A percentile compares a stretch with the other conserved stretches of the same genome.
phyloP scores from a whole-genome alignment of 2,888 invertebrate genomes.

The Anoncus sp. region DNA sequence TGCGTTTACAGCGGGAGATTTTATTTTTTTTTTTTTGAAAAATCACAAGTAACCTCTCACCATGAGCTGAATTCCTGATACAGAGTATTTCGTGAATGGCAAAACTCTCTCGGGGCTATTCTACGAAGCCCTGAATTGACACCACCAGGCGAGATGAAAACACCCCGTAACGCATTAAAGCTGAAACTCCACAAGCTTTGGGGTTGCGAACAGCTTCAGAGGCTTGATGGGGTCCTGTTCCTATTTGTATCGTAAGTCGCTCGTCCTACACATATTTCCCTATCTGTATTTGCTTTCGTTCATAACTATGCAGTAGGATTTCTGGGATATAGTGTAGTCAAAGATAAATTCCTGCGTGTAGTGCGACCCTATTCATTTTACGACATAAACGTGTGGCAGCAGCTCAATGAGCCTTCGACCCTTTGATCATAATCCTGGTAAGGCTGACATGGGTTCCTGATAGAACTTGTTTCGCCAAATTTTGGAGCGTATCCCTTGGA shows the following conservation, averaged over 20 bases:
- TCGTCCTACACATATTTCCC: constrained; percentile 55
- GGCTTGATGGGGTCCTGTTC: constrained; percentile 70
- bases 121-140: constrained; percentile 65
- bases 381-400: neutral
- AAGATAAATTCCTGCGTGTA: neutral
- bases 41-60: neutral
- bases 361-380: neutral
- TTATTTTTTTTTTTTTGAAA: neutral
- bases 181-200: constrained; percentile 5
- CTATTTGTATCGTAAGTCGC: constrained; percentile 74
- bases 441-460: constrained; percentile 53
- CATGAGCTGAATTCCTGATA: constrained; percentile 72
- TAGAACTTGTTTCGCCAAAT: constrained; percentile 55
- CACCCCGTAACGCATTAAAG: neutral
- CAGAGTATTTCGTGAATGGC: constrained; percentile 76
- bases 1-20: neutral
- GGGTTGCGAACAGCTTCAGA: constrained; percentile 7
- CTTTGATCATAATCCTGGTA: neutral
- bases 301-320: neutral
- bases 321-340: neutral
- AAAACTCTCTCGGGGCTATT: constrained; percentile 37
- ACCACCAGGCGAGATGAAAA: constrained; percentile 18
- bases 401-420: neutral
- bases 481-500: constrained; percentile 49
- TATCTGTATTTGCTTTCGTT: constrained; percentile 31